These are phyloP conservation scores for Keiferia lycopersicella DNA, from an alignment of 2,888 invertebrate species.

Conservation along the genomic window DNA sequence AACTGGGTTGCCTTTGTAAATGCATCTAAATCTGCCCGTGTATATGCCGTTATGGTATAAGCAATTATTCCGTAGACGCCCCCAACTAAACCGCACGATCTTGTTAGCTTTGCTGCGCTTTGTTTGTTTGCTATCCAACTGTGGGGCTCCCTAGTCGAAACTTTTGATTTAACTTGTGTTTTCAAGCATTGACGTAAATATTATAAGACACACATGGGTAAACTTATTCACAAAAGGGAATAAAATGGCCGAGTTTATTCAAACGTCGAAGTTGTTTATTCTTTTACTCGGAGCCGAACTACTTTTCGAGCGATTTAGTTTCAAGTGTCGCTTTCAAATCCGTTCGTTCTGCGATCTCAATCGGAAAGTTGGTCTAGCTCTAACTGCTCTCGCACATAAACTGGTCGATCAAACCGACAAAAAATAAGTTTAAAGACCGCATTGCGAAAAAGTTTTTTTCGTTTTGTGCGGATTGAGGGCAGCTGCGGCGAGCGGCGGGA, in stretches of 20 bases:
- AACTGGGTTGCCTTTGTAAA: conserved; percentile 75
- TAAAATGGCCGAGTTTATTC: neutral
- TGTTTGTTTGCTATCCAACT: conserved; percentile 29
- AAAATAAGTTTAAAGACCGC: conserved; percentile 70
- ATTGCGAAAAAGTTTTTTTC: conserved; percentile 73
- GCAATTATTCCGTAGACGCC: conserved; percentile 49
- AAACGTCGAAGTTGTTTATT: conserved; percentile 11
- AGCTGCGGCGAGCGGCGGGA: conserved; percentile 44
- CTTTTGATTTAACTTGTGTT: conserved; percentile 15
- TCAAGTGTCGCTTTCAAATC: conserved; percentile 17
- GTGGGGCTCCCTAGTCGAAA: conserved; percentile 17
- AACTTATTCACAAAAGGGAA: neutral
- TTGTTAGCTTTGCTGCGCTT: conserved; percentile 28
- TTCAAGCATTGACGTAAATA: neutral
- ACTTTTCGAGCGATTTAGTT: conserved; percentile 14
- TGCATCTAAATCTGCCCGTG: conserved; percentile 73
- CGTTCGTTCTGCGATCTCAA: conserved; percentile 24
- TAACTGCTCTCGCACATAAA: conserved; percentile 37
- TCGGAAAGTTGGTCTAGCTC: conserved; percentile 21
- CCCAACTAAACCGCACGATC: conserved; percentile 31
- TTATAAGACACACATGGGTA: conserved; percentile 1
- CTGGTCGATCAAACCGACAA: conserved; percentile 53
- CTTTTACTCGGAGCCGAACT: neutral
- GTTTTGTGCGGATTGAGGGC: conserved; percentile 48
- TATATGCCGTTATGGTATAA: conserved; percentile 57